phyloP scores from a whole-genome alignment of 1,140 invertebrate species.

The Trypoxylus dichotomus region DNA sequence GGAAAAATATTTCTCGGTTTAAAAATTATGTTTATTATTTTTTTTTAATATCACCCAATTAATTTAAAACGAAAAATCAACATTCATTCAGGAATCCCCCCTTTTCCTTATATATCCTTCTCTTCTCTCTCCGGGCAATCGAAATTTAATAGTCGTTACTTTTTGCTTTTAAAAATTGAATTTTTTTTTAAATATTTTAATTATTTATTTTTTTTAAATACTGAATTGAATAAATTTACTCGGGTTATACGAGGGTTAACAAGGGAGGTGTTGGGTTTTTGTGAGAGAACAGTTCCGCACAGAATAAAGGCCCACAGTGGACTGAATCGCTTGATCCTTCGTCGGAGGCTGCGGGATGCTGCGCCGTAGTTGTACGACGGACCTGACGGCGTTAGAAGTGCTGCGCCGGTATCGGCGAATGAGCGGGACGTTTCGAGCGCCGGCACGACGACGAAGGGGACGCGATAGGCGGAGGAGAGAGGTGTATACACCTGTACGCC shows the following conservation, averaged over 20 bases:
- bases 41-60: no score
- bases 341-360: neutral
- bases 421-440: neutral
- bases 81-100: no score
- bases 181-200: neutral
- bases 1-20: no score
- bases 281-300: constrained; percentile 20
- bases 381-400: neutral
- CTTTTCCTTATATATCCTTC: no score
- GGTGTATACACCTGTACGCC: no score
- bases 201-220: neutral
- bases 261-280: constrained; percentile 21
- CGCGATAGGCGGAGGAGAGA: no score
- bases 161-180: neutral
- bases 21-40: no score
- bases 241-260: neutral
- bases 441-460: neutral
- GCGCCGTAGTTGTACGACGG: neutral
- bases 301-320: constrained; percentile 27
- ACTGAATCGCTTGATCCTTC: constrained; percentile 1
- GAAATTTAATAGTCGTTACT: no score
- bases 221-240: neutral
- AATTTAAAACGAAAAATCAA: no score
- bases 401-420: neutral
- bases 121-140: no score